These are phyloP conservation scores for Chiloscyllium plagiosum DNA, from an alignment of 2,113 vertebrate species.

Conservation along the genomic window DNA sequence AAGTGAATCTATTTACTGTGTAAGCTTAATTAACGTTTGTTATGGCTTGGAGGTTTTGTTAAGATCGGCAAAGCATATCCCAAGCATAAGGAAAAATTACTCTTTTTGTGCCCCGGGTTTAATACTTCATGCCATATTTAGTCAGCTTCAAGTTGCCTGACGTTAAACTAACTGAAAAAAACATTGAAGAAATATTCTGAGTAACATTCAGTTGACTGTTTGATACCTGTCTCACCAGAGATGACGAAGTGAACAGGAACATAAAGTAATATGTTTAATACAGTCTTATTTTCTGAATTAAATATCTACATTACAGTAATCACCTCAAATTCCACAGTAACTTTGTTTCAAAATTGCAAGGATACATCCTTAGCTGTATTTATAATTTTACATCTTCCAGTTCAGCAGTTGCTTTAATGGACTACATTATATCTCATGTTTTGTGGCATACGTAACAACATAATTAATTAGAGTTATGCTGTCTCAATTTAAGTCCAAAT, in stretches of 20 bases:
- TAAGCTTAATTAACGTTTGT: not conserved
- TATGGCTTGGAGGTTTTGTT: not conserved
- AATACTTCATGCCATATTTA: not conserved
- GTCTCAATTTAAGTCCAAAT: not conserved
- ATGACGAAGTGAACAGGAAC: not conserved
- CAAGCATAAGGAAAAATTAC: not conserved
- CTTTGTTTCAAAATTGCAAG: not conserved
- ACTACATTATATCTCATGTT: not conserved
- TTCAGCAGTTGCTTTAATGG: not conserved
- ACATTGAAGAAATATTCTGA: not conserved
- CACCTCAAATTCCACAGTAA: not conserved
- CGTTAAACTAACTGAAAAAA: not conserved
- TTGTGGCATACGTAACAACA: not conserved
- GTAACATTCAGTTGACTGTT: not conserved
- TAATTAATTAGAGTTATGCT: not conserved
- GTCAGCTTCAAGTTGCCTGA: not conserved
- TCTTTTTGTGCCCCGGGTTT: no score
- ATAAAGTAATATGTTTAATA: not conserved
- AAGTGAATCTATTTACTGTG: slow-evolving; percentile 47
- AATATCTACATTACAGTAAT: no score
- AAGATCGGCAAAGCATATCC: not conserved
- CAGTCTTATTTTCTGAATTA: not conserved
- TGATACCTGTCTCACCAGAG: not conserved
- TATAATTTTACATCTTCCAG: not conserved
- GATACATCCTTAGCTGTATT: not conserved